Evolutionary conservation across 2,888 invertebrate species (phyloP).

Genomic region (Hoplodrina blanda): DNA sequence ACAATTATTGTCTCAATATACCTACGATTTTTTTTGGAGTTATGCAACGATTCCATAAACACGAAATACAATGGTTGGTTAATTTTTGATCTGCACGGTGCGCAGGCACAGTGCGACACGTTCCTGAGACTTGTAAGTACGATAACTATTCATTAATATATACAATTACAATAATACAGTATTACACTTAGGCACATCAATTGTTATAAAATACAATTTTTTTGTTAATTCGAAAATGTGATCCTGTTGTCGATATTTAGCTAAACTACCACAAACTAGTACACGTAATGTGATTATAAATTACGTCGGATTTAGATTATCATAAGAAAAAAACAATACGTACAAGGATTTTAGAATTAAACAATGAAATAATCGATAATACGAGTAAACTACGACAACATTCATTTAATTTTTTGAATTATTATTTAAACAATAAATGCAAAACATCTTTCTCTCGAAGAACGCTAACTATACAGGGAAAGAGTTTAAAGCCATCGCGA

Average conservation of each 20-base stretch:
- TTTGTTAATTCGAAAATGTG: constrained; percentile 88
- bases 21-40: constrained; percentile 68
- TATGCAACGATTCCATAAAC: constrained; percentile 67
- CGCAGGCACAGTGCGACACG: constrained; percentile 61
- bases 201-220: constrained; percentile 88
- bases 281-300: constrained; percentile 76
- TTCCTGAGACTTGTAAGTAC: constrained; percentile 76
- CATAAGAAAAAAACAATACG: constrained; percentile 64
- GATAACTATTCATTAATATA: constrained; percentile 76
- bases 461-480: constrained; percentile 81
- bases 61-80: constrained; percentile 67
- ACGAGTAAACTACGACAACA: constrained; percentile 80
- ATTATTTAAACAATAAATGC: constrained; percentile 75
- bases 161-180: constrained; percentile 85
- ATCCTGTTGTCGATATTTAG: constrained; percentile 80
- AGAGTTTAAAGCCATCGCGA: constrained; percentile 80
- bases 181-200: constrained; percentile 91
- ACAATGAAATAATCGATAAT: constrained; percentile 62
- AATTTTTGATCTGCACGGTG: constrained; percentile 57
- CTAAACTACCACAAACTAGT: constrained; percentile 84
- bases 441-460: constrained; percentile 80
- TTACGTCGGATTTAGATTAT: constrained; percentile 59
- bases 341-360: constrained; percentile 61
- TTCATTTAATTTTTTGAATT: constrained; percentile 77
- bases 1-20: constrained; percentile 76